These are phyloP conservation scores for Aplidium turbinatum DNA, from an alignment of 23 tunicate genomes.

Conservation along the genomic window DNA sequence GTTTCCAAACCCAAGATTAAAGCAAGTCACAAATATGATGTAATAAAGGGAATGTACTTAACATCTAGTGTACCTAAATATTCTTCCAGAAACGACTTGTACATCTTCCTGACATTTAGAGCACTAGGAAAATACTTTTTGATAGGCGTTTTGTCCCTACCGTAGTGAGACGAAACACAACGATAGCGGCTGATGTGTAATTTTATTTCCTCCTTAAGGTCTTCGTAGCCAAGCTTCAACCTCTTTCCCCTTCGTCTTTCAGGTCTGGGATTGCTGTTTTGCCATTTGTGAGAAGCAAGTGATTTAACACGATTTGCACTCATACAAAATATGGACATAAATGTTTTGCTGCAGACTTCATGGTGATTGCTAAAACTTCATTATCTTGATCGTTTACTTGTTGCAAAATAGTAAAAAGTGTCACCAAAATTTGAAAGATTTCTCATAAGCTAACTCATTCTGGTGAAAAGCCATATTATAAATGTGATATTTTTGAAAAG, in stretches of 20 bases:
- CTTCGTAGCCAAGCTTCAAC: slow-evolving; percentile 7
- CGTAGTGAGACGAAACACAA: slow-evolving; percentile 16
- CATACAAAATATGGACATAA: slow-evolving; percentile 4
- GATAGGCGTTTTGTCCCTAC: slow-evolving; percentile 16
- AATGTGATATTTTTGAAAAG: no score
- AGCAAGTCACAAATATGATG: slow-evolving; percentile 13
- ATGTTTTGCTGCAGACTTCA: slow-evolving; percentile 17
- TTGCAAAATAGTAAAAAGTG: no score
- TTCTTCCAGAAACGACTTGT: slow-evolving; percentile 10
- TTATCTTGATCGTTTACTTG: slow-evolving; percentile 19
- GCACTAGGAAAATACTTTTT: slow-evolving; percentile 6
- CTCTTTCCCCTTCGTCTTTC: slow-evolving; percentile 27
- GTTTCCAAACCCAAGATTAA: slow-evolving; percentile 17
- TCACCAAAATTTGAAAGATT: no score
- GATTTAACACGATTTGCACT: slow-evolving; percentile 6
- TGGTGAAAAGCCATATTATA: no score
- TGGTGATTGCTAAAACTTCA: neutral
- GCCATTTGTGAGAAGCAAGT: slow-evolving; percentile 8
- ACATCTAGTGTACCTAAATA: neutral
- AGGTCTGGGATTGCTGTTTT: slow-evolving; percentile 5
- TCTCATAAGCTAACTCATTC: no score
- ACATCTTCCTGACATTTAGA: slow-evolving; percentile 19
- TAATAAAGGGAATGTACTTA: slow-evolving; percentile 19
- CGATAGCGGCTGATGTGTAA: slow-evolving; percentile 15
- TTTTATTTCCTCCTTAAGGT: slow-evolving; percentile 2